These are phyloP conservation scores for Pygocentrus nattereri DNA, from an alignment of 2,797 vertebrate genomes.

Conservation along the genomic window DNA sequence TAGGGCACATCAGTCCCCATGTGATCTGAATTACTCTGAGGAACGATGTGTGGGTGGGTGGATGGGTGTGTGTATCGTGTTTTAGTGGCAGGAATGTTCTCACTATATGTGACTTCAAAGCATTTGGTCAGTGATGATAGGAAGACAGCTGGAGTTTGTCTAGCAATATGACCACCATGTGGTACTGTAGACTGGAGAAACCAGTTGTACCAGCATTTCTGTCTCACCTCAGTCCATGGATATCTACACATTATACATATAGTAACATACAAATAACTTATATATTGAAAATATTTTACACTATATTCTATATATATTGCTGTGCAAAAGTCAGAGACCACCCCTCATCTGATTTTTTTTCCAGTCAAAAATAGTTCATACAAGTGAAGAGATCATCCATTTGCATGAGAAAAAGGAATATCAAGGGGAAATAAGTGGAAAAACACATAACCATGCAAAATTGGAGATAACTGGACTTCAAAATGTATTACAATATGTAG, in stretches of 20 bases:
- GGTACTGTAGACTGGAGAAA: background rate
- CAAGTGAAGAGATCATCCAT: too few relatives aligned
- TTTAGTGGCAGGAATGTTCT: constrained; percentile 14
- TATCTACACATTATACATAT: background rate
- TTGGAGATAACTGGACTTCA: too few relatives aligned
- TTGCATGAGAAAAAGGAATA: too few relatives aligned
- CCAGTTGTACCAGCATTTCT: background rate
- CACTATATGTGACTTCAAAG: constrained; percentile 26
- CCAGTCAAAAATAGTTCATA: too few relatives aligned
- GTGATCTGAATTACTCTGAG: constrained; percentile 25
- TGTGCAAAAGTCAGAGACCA: too few relatives aligned
- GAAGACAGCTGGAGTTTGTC: background rate
- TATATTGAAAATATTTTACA: background rate
- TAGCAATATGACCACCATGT: background rate
- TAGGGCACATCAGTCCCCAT: constrained; percentile 25
- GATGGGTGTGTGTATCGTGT: constrained; percentile 1
- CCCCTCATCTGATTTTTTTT: too few relatives aligned
- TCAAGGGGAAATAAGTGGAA: too few relatives aligned
- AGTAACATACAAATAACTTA: background rate
- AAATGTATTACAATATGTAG: too few relatives aligned
- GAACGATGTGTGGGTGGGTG: background rate
- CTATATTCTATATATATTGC: too few relatives aligned
- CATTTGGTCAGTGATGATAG: constrained; percentile 4
- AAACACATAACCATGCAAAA: too few relatives aligned
- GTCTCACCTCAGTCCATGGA: background rate